Evolutionary conservation across 2,113 vertebrate genomes (phyloP).

Genomic region (Cnemophilus loriae): DNA sequence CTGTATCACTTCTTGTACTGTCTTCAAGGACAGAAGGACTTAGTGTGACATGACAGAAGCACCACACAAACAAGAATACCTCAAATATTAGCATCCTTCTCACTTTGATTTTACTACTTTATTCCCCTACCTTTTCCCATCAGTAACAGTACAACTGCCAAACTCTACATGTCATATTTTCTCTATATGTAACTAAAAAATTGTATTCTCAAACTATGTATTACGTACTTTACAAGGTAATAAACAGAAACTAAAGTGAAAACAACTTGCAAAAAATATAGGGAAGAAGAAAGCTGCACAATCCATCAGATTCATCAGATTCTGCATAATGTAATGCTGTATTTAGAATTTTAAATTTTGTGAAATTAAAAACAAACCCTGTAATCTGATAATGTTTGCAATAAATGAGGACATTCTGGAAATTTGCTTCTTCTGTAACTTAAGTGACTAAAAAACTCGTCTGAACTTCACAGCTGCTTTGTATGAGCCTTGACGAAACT

Average conservation of each 20-base stretch:
- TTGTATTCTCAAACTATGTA: neutral
- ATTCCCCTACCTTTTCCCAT: neutral
- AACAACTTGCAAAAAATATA: neutral
- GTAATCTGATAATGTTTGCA: neutral
- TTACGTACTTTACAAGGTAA: neutral
- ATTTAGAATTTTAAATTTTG: neutral
- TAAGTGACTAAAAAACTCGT: neutral
- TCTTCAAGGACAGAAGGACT: neutral
- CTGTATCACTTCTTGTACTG: neutral
- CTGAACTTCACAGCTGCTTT: neutral
- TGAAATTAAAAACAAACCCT: neutral
- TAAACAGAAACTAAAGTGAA: neutral
- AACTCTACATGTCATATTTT: neutral
- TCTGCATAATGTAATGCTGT: neutral
- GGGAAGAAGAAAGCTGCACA: neutral
- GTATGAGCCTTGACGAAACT: neutral
- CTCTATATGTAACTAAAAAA: neutral
- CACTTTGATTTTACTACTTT: neutral
- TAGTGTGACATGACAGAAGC: neutral
- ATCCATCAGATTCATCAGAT: neutral
- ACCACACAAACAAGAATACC: neutral
- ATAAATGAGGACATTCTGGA: accelerated
- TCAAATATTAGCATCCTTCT: neutral
- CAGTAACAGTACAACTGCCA: neutral
- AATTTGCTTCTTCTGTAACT: neutral